Evolutionary conservation across 2,113 vertebrate genomes (phyloP).

Genomic region (Coturnix japonica): DNA sequence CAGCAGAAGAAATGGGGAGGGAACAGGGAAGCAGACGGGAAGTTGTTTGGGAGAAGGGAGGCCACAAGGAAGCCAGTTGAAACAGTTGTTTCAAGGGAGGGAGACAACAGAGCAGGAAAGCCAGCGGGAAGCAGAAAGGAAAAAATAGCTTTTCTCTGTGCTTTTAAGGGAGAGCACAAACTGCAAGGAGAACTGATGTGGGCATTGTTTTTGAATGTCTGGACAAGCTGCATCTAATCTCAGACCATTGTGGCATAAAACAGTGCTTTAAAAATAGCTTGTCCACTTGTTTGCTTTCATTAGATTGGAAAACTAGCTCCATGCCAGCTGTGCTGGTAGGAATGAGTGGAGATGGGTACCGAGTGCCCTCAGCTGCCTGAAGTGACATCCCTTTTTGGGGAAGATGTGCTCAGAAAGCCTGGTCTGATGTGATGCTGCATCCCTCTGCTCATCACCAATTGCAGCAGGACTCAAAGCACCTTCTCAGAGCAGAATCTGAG

Average conservation of each 20-base stretch:
- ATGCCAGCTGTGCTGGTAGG: not conserved
- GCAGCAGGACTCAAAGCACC: not conserved
- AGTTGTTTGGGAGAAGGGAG: conserved; percentile 66
- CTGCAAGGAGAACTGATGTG: not conserved
- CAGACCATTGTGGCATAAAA: conserved; percentile 53
- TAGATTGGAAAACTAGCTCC: not conserved
- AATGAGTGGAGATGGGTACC: not conserved
- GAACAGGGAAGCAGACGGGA: conserved; percentile 58
- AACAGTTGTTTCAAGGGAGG: conserved; percentile 60
- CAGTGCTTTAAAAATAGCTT: conserved; percentile 47
- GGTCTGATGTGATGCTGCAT: not conserved
- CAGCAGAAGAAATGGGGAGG: conserved; percentile 49
- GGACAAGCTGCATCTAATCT: conserved; percentile 47
- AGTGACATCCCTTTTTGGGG: not conserved
- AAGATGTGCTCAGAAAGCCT: not conserved
- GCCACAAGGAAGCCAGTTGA: conserved; percentile 59
- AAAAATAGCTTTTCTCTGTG: conserved; percentile 59
- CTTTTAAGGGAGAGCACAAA: conserved; percentile 48
- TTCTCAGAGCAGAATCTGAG: not conserved
- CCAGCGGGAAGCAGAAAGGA: conserved; percentile 59
- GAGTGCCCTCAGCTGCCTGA: not conserved
- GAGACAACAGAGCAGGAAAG: conserved; percentile 67
- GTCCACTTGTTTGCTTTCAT: conserved; percentile 20
- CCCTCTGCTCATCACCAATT: fast-evolving
- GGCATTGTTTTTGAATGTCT: conserved; percentile 60